Percentiles rank a stretch among this genome's conserved stretches.
Evolutionary conservation across 2,797 vertebrate species (phyloP).

Genomic region (Epinephelus malabaricus): DNA sequence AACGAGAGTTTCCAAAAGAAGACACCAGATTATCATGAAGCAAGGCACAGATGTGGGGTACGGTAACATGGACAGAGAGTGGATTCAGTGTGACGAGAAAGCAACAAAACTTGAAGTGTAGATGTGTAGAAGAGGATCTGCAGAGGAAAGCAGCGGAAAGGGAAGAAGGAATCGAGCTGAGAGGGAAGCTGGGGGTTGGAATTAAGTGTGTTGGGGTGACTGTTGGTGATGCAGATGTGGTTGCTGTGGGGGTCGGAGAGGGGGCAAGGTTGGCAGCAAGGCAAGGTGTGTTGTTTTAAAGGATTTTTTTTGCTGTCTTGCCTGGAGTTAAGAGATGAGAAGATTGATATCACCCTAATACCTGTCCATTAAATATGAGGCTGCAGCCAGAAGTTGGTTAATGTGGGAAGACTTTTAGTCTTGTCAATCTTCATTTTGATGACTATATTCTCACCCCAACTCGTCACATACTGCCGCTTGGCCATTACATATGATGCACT

Average conservation of each 20-base stretch:
- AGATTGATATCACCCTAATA: background rate
- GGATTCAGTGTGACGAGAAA: constrained; percentile 30
- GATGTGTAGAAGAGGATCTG: constrained; percentile 30
- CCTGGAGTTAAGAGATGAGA: background rate
- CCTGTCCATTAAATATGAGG: background rate
- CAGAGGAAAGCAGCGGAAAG: background rate
- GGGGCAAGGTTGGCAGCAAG: background rate
- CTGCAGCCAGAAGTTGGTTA: background rate
- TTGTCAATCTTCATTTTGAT: no score
- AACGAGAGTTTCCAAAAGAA: constrained; percentile 41
- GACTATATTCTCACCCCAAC: no score
- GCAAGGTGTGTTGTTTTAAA: constrained; percentile 10
- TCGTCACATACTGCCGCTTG: no score
- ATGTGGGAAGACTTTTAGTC: no score
- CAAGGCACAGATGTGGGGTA: constrained; percentile 23
- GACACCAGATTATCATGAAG: constrained; percentile 42
- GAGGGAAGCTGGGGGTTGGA: constrained; percentile 6
- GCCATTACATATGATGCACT: no score
- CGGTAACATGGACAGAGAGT: constrained; percentile 25
- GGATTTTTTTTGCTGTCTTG: accelerated
- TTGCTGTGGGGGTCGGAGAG: background rate
- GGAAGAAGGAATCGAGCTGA: constrained; percentile 12
- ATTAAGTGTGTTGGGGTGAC: background rate
- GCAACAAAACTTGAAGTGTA: constrained; percentile 41
- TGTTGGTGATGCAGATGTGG: background rate